phyloP scores from a whole-genome alignment of 2,113 vertebrate species.

The Tragulus kanchil region DNA sequence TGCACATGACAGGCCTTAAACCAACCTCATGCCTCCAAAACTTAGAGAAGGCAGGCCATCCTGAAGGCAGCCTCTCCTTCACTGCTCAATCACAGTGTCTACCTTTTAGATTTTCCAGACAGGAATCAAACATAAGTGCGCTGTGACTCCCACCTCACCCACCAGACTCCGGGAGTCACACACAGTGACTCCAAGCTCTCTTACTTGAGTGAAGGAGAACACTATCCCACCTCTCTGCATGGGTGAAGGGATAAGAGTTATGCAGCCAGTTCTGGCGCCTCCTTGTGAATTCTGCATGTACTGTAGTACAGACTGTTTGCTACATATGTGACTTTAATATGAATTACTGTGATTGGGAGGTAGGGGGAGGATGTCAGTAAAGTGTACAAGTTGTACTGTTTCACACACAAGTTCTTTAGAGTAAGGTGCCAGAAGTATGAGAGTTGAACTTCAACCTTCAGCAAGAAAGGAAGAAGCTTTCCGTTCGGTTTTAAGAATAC shows the following conservation, averaged over 20 bases:
- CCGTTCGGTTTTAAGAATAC: neutral
- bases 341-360: neutral
- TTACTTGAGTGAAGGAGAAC: neutral
- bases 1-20: neutral
- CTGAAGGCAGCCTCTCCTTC: neutral
- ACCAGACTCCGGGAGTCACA: neutral
- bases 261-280: neutral
- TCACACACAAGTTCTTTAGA: neutral
- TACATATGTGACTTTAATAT: neutral
- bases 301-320: neutral
- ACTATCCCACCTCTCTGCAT: neutral
- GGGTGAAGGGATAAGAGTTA: neutral
- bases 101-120: neutral
- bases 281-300: neutral
- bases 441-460: neutral
- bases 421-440: neutral
- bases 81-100: neutral
- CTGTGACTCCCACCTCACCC: neutral
- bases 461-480: neutral
- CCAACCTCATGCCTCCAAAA: neutral
- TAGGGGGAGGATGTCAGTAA: neutral
- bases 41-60: neutral
- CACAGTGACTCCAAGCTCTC: neutral
- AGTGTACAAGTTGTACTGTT: neutral
- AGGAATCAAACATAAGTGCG: neutral